A percentile compares a stretch with the other conserved stretches of the same genome.
Conservation (phyloP, 2,888 invertebrate species). For the Pogonocherus hispidulus region DNA sequence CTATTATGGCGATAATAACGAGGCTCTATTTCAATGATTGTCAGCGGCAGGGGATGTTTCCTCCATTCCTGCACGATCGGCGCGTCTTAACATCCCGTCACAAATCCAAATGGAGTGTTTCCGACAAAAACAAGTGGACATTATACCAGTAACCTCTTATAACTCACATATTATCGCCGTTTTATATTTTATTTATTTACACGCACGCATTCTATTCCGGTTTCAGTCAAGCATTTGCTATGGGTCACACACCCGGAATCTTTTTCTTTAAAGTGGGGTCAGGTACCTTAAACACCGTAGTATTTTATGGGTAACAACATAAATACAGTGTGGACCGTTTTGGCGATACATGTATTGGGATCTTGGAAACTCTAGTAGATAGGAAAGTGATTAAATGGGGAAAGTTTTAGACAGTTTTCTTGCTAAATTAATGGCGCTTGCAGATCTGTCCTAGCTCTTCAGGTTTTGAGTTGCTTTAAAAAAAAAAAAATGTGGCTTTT, state of each 20-base stretch:
- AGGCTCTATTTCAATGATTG: slow-evolving; percentile 68
- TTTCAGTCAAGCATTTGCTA: background rate
- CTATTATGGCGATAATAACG: slow-evolving; percentile 64
- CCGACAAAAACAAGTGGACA: slow-evolving; percentile 64
- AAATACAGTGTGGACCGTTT: no score
- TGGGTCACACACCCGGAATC: background rate
- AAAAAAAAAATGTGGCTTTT: no score
- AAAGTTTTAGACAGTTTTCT: no score
- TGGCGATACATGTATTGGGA: no score
- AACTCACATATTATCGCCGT: slow-evolving; percentile 33
- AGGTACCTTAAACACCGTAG: background rate
- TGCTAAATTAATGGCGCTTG: no score
- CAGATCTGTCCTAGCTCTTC: no score
- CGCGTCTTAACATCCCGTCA: slow-evolving; percentile 57
- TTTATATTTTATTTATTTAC: slow-evolving; percentile 29
- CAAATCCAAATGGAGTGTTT: slow-evolving; percentile 63
- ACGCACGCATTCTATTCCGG: slow-evolving; percentile 9
- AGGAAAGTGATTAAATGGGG: no score
- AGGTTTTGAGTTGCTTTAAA: no score
- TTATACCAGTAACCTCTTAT: slow-evolving; percentile 47
- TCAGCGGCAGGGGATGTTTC: slow-evolving; percentile 65
- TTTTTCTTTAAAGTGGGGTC: background rate
- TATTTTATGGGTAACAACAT: no score
- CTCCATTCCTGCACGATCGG: slow-evolving; percentile 57
- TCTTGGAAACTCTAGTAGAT: no score